phyloP scores from a whole-genome alignment of 2,797 vertebrate genomes.

The Monodelphis domestica region DNA sequence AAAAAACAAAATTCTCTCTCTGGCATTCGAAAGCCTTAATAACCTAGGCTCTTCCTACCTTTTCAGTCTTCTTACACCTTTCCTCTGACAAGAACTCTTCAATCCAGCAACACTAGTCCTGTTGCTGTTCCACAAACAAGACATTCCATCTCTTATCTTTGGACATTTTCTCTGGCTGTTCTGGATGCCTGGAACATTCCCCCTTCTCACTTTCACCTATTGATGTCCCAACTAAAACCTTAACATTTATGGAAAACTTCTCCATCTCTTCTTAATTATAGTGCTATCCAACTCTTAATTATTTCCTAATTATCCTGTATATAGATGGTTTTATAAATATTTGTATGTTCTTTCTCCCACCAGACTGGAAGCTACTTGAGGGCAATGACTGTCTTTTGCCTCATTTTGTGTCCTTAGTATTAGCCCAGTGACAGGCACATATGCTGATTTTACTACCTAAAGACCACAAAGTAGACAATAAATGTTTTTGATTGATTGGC shows the following conservation, averaged over 20 bases:
- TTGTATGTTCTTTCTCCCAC: neutral
- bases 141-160: neutral
- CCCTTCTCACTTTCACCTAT: neutral
- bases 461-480: neutral
- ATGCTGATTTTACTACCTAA: no score
- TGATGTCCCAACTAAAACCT: neutral
- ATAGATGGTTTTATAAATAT: neutral
- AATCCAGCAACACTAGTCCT: neutral
- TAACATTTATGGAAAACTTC: neutral
- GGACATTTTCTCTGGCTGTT: neutral
- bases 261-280: neutral
- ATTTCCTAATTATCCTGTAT: neutral
- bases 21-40: neutral
- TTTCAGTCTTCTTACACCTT: neutral
- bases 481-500: neutral
- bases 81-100: neutral
- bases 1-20: neutral
- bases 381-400: neutral
- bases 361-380: neutral
- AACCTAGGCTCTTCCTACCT: neutral
- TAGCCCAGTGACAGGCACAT: neutral
- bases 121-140: neutral
- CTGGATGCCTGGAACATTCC: no score
- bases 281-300: neutral
- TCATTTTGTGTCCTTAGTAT: neutral